Evolutionary conservation across 2,797 vertebrate genomes (phyloP), one percentile per base, ranked within the genome.

Genomic region (Sebastes hubbsi): DNA sequence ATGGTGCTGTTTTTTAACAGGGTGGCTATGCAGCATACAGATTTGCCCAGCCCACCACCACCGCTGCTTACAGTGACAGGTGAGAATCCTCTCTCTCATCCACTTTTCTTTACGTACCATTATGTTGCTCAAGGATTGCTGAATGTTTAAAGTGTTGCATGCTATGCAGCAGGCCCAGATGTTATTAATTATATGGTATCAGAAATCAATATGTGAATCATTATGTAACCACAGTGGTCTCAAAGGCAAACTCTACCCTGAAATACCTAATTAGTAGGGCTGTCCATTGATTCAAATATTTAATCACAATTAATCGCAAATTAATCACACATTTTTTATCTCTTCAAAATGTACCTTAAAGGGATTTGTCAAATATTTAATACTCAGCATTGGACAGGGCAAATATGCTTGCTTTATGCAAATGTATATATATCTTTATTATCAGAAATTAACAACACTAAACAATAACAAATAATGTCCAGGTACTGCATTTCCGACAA

Each of bases 21-120:
- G 98, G 98, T 42, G 98, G 98, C 77, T 99, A 99, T 27, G 96
- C 98, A 67, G 97, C 98, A 73, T 99, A 99, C 96, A 97, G 98
- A 96, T 99, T 98, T 16, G 97, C 98, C 84, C 98, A 98, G 95
- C 98, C 98, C 1, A 94, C 97, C 1, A 97, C 97, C 13, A 96
- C 97, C 29, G 96, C 97, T 0, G 96, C 97, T 4, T 98, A 98
- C 97, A 98, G 97, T 1, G 97, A 98, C 97, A 98, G 97, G 96
- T 96, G 78, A 93, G 95, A 54, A 9, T n/a, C 70, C 70, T 42
- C 38, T 42, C 38, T 70, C 54, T 61, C 36, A 29, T 66, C 52
- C 54, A 3, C 12, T 38, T 38, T 24, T 24, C 68, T 60, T 16
- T 18, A 16, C 68, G 64, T 13, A 29, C 12, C 13, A 16, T 18